phyloP scores from a whole-genome alignment of 2,888 invertebrate genomes.

The Tenthredo amoena region DNA sequence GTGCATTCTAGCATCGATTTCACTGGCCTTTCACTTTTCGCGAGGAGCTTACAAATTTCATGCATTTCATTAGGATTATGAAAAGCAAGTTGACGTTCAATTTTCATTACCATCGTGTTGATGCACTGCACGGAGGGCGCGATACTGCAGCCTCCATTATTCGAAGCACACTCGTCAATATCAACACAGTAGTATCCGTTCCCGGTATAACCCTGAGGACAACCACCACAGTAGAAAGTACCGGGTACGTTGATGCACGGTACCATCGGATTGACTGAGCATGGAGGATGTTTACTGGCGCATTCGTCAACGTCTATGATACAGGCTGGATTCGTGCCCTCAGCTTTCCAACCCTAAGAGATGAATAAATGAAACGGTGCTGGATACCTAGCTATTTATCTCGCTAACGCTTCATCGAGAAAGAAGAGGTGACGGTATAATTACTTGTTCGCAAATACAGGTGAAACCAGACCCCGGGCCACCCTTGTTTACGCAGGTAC shows the following conservation, averaged over 20 bases:
- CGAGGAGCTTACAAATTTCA: not conserved
- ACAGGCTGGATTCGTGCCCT: slow-evolving; percentile 86
- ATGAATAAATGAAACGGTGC: slow-evolving; percentile 4
- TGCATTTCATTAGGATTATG: not conserved
- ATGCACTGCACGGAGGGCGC: slow-evolving; percentile 91
- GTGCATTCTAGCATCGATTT: no score
- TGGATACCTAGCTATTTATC: not conserved
- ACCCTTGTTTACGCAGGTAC: slow-evolving; percentile 86
- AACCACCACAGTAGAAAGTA: slow-evolving; percentile 92
- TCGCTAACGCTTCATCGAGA: not conserved
- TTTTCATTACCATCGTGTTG: slow-evolving; percentile 85
- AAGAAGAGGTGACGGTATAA: slow-evolving; percentile 9
- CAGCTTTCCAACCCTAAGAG: slow-evolving; percentile 89
- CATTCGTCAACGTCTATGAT: slow-evolving; percentile 94
- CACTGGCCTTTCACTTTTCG: not conserved
- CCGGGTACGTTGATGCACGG: slow-evolving; percentile 95
- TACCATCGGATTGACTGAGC: slow-evolving; percentile 90
- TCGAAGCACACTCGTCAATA: slow-evolving; percentile 91
- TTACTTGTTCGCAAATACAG: slow-evolving; percentile 89
- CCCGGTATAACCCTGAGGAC: slow-evolving; percentile 92
- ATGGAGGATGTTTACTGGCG: slow-evolving; percentile 83
- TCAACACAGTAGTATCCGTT: slow-evolving; percentile 93
- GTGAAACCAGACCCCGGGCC: slow-evolving; percentile 83
- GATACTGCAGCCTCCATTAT: slow-evolving; percentile 94
- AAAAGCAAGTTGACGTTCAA: not conserved